Evolutionary conservation across 2,888 invertebrate species (phyloP).

Genomic region (Tetropium fuscum): DNA sequence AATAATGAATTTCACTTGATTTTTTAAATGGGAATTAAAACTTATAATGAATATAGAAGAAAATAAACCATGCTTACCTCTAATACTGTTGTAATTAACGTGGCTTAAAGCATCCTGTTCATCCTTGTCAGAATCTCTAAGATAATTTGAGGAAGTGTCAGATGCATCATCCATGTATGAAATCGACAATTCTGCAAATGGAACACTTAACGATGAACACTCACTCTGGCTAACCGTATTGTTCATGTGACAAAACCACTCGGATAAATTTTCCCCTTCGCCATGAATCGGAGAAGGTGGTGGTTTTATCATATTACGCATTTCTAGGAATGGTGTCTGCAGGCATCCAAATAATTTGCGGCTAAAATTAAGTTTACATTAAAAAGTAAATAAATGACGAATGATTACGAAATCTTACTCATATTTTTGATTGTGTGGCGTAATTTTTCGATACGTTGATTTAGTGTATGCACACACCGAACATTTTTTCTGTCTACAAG

Average conservation of each 20-base stretch:
- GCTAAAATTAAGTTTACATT: slow-evolving; percentile 57
- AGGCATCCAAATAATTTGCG: slow-evolving; percentile 72
- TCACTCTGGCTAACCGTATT: slow-evolving; percentile 56
- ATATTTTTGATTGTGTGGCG: slow-evolving; percentile 60
- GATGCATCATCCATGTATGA: slow-evolving; percentile 64
- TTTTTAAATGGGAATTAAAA: too few species aligned
- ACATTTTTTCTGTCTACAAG: slow-evolving; percentile 70
- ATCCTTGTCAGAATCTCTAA: slow-evolving; percentile 40
- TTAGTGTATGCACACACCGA: slow-evolving; percentile 72
- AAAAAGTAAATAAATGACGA: neutral
- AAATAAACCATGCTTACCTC: slow-evolving; percentile 49
- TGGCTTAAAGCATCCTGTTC: slow-evolving; percentile 50
- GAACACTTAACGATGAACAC: slow-evolving; percentile 63
- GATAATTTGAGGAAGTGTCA: slow-evolving; percentile 56
- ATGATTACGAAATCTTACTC: slow-evolving; percentile 61
- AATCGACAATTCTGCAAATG: slow-evolving; percentile 63
- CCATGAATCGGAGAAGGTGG: slow-evolving; percentile 62
- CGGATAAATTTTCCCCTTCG: slow-evolving; percentile 63
- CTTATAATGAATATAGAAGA: too few species aligned
- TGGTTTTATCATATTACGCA: slow-evolving; percentile 71
- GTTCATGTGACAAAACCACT: slow-evolving; percentile 62
- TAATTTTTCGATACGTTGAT: slow-evolving; percentile 70
- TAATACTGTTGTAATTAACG: slow-evolving; percentile 56
- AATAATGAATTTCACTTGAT: too few species aligned
- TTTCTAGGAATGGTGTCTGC: slow-evolving; percentile 70